Base-by-base conservation (phyloP, 2,888 invertebrate species). In the Leistus spinibarbis region DNA sequence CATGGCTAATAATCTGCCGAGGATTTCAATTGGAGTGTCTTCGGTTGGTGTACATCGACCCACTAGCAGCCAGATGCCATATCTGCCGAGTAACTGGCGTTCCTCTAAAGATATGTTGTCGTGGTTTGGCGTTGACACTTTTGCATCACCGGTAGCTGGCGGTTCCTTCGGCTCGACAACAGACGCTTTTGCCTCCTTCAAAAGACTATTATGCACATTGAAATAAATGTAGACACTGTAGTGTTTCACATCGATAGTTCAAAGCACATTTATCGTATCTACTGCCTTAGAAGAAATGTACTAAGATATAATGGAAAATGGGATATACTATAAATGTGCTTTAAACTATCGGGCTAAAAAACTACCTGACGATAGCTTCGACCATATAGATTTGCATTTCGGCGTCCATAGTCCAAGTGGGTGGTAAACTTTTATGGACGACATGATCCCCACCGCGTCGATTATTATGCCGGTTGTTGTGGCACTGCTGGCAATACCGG, bases 1-100 rank as follows among this genome's bases (percentile, higher is more conserved):
- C 90, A 98, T 98, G 27, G 97, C 95, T 67, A 99, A 89, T 80
- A 99, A 89, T 77, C 98, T 90, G 5, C 98, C 98, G 68, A 99
- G 88, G 71, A 93, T 90, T 85, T 94, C 93, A 76, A 91, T 89
- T 0, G 93, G 92, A 0, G 93, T 93, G 81, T 93, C 92, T 22
- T 92, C 89, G 78, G 90, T 91, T 0, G 95, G 95, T 13, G 93
- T 92, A 83, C 95, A 98, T 77, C 98, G 90, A 10, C 98, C 98
- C 62, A 98, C 97, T 83, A 99, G 90, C 79, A 99, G 87, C 98
- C 99, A 99, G 71, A 99, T 96, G 0, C 99, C 99, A 85, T 98
- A 99, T 79, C 97, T 90, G 71, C 97, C 96, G 78, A 98, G 87
- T 78, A 96, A 89, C 82, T 97, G 95, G 40, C 97, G 88, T 82